Conservation (phyloP, 2,888 invertebrate species). For the Drosophila birchii region DNA sequence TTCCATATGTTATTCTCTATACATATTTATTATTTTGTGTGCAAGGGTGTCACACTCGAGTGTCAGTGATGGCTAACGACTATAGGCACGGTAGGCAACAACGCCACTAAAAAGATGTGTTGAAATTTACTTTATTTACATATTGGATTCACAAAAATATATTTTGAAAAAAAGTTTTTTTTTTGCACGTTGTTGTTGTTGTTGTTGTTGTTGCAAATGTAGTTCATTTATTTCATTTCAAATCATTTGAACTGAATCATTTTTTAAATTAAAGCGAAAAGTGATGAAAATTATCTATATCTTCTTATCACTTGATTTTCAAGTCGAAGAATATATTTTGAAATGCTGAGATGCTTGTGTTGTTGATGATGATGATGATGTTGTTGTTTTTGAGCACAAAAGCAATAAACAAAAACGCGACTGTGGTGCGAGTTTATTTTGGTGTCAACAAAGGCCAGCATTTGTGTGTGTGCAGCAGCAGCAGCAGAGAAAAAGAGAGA, state of each 20-base stretch:
- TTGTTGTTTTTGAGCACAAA: constrained; percentile 76
- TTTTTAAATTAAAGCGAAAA: constrained; percentile 14
- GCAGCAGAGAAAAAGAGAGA: constrained; percentile 23
- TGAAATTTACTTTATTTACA: constrained; percentile 4
- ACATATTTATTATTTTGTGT: neutral
- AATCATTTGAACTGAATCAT: constrained; percentile 43
- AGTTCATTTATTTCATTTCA: constrained; percentile 41
- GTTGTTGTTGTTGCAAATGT: constrained; percentile 65
- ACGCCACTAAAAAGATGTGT: neutral
- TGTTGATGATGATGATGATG: constrained; percentile 74
- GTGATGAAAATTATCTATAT: constrained; percentile 15
- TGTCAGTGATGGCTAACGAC: constrained; percentile 3
- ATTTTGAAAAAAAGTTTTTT: constrained; percentile 20
- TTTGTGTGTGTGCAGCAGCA: constrained; percentile 19
- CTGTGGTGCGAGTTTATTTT: constrained; percentile 23
- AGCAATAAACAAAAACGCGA: constrained; percentile 38
- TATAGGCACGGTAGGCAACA: neutral
- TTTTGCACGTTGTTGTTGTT: constrained; percentile 78
- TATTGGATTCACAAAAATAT: neutral
- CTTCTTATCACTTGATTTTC: constrained; percentile 30
- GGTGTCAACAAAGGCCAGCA: constrained; percentile 37
- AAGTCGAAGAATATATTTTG: constrained; percentile 28
- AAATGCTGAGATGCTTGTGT: constrained; percentile 76
- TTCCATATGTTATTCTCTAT: neutral
- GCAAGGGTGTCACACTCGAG: neutral